Evolutionary conservation across 1,140 invertebrate species (phyloP).

Genomic region (Halesus radiatus): DNA sequence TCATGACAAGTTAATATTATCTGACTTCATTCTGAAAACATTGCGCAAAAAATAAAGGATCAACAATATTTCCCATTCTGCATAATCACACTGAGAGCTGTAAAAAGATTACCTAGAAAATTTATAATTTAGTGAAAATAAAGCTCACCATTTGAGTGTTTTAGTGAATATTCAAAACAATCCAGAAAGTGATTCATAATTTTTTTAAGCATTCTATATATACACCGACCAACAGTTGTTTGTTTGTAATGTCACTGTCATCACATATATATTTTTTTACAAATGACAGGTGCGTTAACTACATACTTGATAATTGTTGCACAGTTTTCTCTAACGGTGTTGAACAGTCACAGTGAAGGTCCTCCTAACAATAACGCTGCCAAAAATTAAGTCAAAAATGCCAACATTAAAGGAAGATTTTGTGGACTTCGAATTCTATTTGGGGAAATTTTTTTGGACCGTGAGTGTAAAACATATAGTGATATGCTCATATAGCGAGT

Average conservation of each 20-base stretch:
- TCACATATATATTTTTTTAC: not conserved
- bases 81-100: not conserved
- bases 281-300: slow-evolving; percentile 14
- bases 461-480: not conserved
- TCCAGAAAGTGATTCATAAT: not conserved
- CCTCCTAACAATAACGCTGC: not conserved
- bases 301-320: slow-evolving; percentile 34
- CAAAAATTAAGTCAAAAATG: not conserved
- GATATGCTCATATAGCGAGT: no score
- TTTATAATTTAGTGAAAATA: not conserved
- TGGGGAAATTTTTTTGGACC: not conserved
- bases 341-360: not conserved
- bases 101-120: not conserved
- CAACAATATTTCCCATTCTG: not conserved
- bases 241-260: no score
- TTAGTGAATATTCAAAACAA: not conserved
- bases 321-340: slow-evolving; percentile 28
- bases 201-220: not conserved
- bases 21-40: no score
- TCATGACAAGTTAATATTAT: not conserved
- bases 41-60: not conserved
- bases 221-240: no score
- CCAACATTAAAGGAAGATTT: not conserved
- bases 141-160: not conserved
- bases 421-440: no score